phyloP scores from a whole-genome alignment of 2,113 vertebrate species.

The Aspiorhynchus laticeps region DNA sequence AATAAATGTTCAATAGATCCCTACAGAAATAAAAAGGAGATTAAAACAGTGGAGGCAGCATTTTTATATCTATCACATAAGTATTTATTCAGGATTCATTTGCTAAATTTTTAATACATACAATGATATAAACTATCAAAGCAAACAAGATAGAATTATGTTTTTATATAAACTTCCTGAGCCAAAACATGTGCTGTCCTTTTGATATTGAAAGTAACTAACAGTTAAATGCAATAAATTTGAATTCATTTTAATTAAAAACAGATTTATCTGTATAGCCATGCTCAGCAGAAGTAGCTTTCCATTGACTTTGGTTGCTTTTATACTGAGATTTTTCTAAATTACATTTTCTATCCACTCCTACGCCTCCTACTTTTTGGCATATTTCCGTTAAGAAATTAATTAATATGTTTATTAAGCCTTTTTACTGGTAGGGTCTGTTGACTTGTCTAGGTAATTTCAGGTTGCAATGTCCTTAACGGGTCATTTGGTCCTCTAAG shows the following conservation, averaged over 20 bases:
- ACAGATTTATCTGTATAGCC: not conserved
- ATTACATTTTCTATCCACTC: not conserved
- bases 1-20: no score
- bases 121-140: not conserved
- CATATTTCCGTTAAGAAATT: not conserved
- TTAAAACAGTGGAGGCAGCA: not conserved
- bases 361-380: not conserved
- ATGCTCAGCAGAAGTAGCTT: not conserved
- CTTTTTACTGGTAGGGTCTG: not conserved
- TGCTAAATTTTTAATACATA: not conserved
- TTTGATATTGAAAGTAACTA: not conserved
- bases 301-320: not conserved
- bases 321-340: not conserved
- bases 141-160: not conserved
- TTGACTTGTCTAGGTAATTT: not conserved
- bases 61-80: not conserved
- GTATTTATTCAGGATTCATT: not conserved
- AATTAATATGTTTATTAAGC: not conserved
- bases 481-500: not conserved
- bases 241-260: not conserved
- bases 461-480: not conserved
- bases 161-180: not conserved
- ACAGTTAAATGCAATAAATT: not conserved
- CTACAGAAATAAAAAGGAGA: not conserved
- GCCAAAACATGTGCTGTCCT: not conserved